These are phyloP conservation scores for Macrobrachium rosenbergii DNA, from an alignment of 1,140 invertebrate genomes.

Conservation along the genomic window DNA sequence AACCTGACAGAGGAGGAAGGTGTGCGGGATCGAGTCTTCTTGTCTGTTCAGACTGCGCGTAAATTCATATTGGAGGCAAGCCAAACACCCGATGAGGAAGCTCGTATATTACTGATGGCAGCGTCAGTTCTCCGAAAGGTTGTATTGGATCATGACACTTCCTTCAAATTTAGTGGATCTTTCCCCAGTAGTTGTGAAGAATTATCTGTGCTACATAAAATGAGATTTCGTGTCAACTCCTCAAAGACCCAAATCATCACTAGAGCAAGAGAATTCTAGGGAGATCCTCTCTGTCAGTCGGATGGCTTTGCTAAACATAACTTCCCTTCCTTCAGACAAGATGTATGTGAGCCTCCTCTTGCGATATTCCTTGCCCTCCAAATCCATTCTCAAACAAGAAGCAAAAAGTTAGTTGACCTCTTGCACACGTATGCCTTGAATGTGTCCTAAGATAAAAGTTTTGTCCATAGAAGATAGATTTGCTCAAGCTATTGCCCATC, in stretches of 20 bases:
- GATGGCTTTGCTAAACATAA: conserved; percentile 43
- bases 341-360: conserved; percentile 31
- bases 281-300: conserved; percentile 36
- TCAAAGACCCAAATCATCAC: conserved; percentile 37
- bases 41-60: neutral
- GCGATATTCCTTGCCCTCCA: conserved; percentile 19
- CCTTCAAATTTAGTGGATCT: conserved; percentile 23
- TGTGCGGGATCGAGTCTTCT: neutral
- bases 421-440: neutral
- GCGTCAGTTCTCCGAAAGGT: conserved; percentile 23
- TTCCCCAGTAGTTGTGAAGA: conserved; percentile 24
- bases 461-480: conserved; percentile 1
- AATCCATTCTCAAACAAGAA: conserved; percentile 41
- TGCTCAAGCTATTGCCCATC: neutral
- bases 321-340: conserved; percentile 5
- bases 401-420: conserved; percentile 31
- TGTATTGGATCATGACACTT: conserved; percentile 10
- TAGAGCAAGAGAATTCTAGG: conserved; percentile 25
- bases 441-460: neutral
- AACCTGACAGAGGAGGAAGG: too few species aligned
- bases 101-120: neutral
- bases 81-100: conserved; percentile 1
- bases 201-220: neutral
- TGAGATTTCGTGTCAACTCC: conserved; percentile 16
- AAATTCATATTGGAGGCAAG: neutral